Evolutionary conservation across 2,888 invertebrate genomes (phyloP).

Genomic region (Platerodrilus igneus): DNA sequence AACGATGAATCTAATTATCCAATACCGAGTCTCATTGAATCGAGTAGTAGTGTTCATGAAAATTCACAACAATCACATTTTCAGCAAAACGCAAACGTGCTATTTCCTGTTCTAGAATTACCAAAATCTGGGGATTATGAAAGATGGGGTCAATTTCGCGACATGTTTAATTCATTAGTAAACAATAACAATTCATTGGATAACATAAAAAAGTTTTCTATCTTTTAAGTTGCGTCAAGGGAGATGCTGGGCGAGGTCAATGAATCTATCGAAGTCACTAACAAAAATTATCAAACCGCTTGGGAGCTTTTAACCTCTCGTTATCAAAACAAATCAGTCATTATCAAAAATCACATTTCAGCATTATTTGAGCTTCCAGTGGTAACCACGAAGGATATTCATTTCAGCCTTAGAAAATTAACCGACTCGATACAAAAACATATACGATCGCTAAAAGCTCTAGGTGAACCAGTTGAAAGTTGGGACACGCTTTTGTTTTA

Average conservation of each 20-base stretch:
- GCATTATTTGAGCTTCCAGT: slow-evolving; percentile 2
- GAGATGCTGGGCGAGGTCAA: background rate
- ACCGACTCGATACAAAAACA: slow-evolving; percentile 3
- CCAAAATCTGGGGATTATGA: too few relatives aligned
- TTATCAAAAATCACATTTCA: slow-evolving; percentile 6
- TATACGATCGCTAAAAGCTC: too few relatives aligned
- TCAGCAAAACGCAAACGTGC: too few relatives aligned
- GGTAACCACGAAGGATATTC: background rate
- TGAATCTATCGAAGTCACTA: slow-evolving; percentile 2
- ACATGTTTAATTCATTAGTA: slow-evolving; percentile 2
- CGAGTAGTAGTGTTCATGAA: too few relatives aligned
- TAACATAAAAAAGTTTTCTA: slow-evolving; percentile 4
- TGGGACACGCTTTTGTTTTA: too few relatives aligned
- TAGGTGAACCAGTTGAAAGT: too few relatives aligned
- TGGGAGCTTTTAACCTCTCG: slow-evolving; percentile 3
- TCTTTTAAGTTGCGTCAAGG: slow-evolving; percentile 1
- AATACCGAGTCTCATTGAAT: too few relatives aligned
- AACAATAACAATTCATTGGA: slow-evolving; percentile 1
- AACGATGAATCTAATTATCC: too few relatives aligned
- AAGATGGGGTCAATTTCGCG: slow-evolving; percentile 1
- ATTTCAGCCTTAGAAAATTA: background rate
- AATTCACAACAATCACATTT: too few relatives aligned
- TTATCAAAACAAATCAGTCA: slow-evolving; percentile 4
- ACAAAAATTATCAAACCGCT: slow-evolving; percentile 4
- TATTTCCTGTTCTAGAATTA: too few relatives aligned